Evolutionary conservation across 2,113 vertebrate species (phyloP).

Genomic region (Varanus salvator): DNA sequence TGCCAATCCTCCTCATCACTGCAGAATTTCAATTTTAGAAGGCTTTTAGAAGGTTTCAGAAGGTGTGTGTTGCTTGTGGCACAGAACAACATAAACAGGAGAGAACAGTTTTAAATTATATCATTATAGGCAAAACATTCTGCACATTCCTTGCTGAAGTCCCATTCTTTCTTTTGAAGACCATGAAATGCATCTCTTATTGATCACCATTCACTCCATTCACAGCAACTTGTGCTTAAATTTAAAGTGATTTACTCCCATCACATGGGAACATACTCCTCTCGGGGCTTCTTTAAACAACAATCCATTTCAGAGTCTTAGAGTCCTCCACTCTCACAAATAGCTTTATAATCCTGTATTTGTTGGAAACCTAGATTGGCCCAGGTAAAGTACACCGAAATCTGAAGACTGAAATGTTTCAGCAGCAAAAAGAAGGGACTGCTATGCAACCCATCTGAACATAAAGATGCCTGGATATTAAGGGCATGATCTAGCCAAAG

Average conservation of each 20-base stretch:
- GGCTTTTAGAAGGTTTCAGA: conserved; percentile 27
- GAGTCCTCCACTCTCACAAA: conserved; percentile 19
- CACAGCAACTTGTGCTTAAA: not conserved
- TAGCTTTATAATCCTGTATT: not conserved
- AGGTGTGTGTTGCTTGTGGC: conserved; percentile 16
- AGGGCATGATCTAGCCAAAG: not conserved
- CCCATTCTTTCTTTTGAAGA: not conserved
- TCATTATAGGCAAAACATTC: not conserved
- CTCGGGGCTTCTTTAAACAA: not conserved
- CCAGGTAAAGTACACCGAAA: conserved; percentile 20
- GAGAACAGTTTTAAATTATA: not conserved
- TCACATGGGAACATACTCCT: not conserved
- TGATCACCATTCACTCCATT: not conserved
- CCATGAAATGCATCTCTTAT: conserved; percentile 3
- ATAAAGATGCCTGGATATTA: not conserved
- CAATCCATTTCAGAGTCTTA: not conserved
- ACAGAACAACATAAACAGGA: conserved; percentile 11
- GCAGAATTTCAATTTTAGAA: conserved; percentile 8
- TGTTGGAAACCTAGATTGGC: not conserved
- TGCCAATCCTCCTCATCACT: not conserved
- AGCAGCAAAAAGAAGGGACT: conserved; percentile 22
- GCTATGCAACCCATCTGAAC: not conserved
- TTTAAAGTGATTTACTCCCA: not conserved
- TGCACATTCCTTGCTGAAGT: not conserved
- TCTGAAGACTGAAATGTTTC: conserved; percentile 13